phyloP scores from a whole-genome alignment of 2,113 vertebrate species.

The Oophaga pumilio region DNA sequence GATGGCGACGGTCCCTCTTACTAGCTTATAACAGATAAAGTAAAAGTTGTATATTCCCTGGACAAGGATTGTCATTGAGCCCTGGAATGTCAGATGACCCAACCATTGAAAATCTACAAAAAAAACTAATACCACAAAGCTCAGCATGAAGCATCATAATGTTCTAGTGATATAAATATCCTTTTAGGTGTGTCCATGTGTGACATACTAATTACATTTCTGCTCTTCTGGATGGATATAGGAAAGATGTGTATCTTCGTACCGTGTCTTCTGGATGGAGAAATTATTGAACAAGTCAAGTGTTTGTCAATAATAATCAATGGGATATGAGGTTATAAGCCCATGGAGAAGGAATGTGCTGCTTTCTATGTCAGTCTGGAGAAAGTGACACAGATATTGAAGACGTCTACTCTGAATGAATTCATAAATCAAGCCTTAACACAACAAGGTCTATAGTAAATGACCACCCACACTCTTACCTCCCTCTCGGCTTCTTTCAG shows the following conservation, averaged over 20 bases:
- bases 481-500: background rate
- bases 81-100: background rate
- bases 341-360: background rate
- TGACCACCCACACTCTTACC: conserved; percentile 23
- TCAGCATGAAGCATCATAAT: background rate
- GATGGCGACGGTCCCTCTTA: background rate
- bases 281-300: background rate
- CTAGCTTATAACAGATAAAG: background rate
- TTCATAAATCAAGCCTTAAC: conserved; percentile 25
- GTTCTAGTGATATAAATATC: background rate
- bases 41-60: background rate
- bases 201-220: background rate
- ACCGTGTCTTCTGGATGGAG: background rate
- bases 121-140: background rate
- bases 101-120: too few relatives aligned
- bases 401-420: conserved; percentile 19
- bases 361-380: conserved; percentile 4
- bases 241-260: too few relatives aligned
- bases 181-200: background rate
- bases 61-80: background rate
- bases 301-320: background rate
- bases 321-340: background rate
- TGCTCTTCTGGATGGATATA: background rate
- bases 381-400: conserved; percentile 14
- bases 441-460: background rate